Evolutionary conservation across 2,888 invertebrate species (phyloP), one percentile per base, ranked within the genome.

Genomic region (Unio delphinus): DNA sequence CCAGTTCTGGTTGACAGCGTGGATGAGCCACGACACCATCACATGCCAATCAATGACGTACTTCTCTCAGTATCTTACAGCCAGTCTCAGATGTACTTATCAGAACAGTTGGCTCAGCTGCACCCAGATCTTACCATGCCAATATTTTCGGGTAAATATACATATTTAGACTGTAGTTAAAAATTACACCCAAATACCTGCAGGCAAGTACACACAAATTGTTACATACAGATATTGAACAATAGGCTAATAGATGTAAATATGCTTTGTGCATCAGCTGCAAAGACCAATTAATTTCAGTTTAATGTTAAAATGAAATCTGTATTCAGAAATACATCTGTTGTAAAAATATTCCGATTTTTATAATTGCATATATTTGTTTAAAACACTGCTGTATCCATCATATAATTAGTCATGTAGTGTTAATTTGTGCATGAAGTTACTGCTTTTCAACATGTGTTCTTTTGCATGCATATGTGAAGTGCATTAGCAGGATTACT

Each of bases 121-220:
- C 98, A 99, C 88, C 98, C 99, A 0, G 98, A 99, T 88, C 93
- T 99, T 59, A 99, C 99, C 45, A 98, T 99, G 97, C 97, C 98
- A 0, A 97, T 99, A 94, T 98, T 99, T 91, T 98, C 98, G 88
- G 98, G 98, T 97, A 90, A 91, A 90, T 89, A 58, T 11, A 23
- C 23, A 54, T 45, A 30, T 45, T 15, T 4, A 20, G 3, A 34
- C 23, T 20, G n/a, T 45, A 45, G 11, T 11, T 45, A 11, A 45
- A 45, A 15, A 11, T 11, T 45, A 45, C 45, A 45, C 45, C 45
- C 45, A 45, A 3, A 15, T 15, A 45, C 11, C 1, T 15, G 3
- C 3, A 45, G 11, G 45, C 11, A 45, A 3, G 45, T 45, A 45
- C 15, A 45, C 45, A 45, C 45, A 45, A 11, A 45, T 45, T 11